Base-by-base conservation (phyloP, 2,888 invertebrate species). In the Dendrolimus houi region DNA sequence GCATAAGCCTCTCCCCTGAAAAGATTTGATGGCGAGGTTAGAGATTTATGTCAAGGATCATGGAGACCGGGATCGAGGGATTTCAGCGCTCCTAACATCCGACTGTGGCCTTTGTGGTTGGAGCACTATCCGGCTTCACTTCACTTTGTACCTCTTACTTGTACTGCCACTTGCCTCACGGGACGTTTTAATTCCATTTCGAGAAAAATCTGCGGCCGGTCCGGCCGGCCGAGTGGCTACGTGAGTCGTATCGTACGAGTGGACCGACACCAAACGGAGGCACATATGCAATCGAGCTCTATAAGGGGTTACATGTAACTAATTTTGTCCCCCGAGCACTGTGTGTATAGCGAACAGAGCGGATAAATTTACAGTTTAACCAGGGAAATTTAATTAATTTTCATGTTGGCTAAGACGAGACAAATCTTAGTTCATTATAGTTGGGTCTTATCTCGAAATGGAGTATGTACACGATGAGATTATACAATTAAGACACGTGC, bases 41-140 rank as follows among this genome's bases (percentile, higher is more conserved):
- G 87, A 87, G 88, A 89, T 89, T 90, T 87, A 87, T 88, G 90
- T 90, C 90, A 89, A 90, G 90, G 87, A 88, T 86, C 88, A 89
- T 88, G 88, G 78, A 87, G 80, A 70, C 75, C 78, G 85, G 83
- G 85, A 86, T 87, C 85, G 83, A 79, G 83, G 85, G 85, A 85
- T 86, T 88, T 85, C 83, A 85, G 85, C 81, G 82, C 83, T 83
- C 75, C 84, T 83, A 81, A 79, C 86, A 85, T 85, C 85, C 85
- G 79, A 84, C 87, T 87, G 85, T 83, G 83, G 85, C 87, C 87
- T 89, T 90, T 89, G 89, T 90, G 83, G 80, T 73, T 83, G 81
- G 80, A 86, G 87, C 86, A 86, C 88, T 87, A 85, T 85, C 81
- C 86, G 85, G 79, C 80, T 83, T 83, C 85, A 84, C 84, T 85